Base-by-base conservation (phyloP, 2,888 invertebrate genomes). In the Tipula lateralis region DNA sequence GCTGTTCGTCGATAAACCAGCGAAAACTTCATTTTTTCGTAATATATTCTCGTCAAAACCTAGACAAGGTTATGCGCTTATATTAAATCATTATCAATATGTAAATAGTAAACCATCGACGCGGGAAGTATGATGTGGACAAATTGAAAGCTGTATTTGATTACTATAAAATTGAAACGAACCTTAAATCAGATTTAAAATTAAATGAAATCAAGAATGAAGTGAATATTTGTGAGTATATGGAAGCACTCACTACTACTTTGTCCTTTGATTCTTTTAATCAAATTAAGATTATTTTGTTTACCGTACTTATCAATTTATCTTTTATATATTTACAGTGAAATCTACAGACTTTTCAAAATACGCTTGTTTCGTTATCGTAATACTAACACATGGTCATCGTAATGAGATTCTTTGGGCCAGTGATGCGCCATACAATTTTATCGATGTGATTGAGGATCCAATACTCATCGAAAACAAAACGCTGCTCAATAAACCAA, bases 331-430 rank as follows among this genome's bases (percentile, higher is more conserved):
- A 29, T 82, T 85, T 87, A 6, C 83, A 90, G 90, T 90, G 86
- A 87, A 88, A 86, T 86, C 84, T 9, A 88, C 88, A 84, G 87
- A 88, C 86, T 89, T 87, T 84, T 86, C 85, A 0, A 87, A 88
- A 16, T 86, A 87, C 29, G 88, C 89, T 1, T 89, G 89, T 16
- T 85, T 90, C 83, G 87, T 89, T 0, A 85, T 90, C 19, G 89
- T 89, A 1, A 87, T 90, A 83, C 85, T 90, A 66, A 89, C 88
- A 13, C 90, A 90, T 88, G 90, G 90, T 7, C 86, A 87, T 2
- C 87, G 89, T 5, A 85, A 88, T 83, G 90, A 89, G 29, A 87
- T 85, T 39, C 86, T 90, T 34, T 87, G 88, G 24, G 90, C 90
- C 34, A 88, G 86, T 85, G 90, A 90, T 86, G 87, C 87, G 0